Evolutionary conservation across 1,140 invertebrate genomes (phyloP).

Genomic region (Fopius arisanus): DNA sequence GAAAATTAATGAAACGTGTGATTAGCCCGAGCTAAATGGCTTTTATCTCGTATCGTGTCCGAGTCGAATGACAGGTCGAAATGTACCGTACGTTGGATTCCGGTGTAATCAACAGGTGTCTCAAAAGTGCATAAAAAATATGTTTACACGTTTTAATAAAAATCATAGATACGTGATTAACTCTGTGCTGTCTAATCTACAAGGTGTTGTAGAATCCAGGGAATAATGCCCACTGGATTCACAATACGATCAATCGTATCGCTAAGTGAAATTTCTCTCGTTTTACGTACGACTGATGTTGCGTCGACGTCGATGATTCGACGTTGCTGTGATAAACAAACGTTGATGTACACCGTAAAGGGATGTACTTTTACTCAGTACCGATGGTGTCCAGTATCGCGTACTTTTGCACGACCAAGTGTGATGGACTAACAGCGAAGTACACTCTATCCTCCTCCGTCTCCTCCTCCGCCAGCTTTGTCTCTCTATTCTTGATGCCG

Average conservation of each 20-base stretch:
- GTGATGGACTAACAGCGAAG: too few species aligned
- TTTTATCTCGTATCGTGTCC: not conserved
- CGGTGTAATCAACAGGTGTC: slow-evolving; percentile 38
- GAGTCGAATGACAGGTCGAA: not conserved
- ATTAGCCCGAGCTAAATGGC: not conserved
- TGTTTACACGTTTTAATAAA: slow-evolving; percentile 15
- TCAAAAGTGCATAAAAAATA: slow-evolving; percentile 40
- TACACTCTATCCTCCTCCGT: not conserved
- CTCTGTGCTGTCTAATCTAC: not conserved
- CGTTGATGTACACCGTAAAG: not conserved
- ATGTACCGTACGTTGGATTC: slow-evolving; percentile 13
- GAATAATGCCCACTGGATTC: too few species aligned
- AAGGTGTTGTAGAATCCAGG: too few species aligned
- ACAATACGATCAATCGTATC: too few species aligned
- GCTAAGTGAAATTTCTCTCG: not conserved
- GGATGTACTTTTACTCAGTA: too few species aligned
- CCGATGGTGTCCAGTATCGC: too few species aligned
- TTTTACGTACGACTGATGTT: not conserved
- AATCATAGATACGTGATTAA: slow-evolving; percentile 16
- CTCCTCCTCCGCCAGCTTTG: not conserved
- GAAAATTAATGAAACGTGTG: too few species aligned
- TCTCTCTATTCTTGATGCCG: slow-evolving; percentile 1
- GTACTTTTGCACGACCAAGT: too few species aligned
- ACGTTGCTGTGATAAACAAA: not conserved
- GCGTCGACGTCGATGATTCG: not conserved